Base-by-base conservation (phyloP, 2,113 vertebrate genomes). In the Climacteris rufus region DNA sequence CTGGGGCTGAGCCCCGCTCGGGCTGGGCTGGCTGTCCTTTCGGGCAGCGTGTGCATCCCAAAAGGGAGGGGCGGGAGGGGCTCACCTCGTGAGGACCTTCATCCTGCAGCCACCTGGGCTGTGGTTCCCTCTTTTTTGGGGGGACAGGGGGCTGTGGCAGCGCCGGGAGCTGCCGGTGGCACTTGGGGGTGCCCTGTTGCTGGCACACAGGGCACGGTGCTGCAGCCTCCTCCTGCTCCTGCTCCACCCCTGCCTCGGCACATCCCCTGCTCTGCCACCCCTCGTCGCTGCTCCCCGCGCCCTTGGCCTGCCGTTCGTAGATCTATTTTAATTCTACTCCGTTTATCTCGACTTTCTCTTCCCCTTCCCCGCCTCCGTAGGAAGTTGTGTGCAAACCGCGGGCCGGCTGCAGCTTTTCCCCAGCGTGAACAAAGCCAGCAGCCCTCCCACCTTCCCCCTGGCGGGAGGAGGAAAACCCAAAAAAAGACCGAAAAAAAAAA, bases 161-260 rank as follows among this genome's bases (percentile, higher is more conserved):
- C n/a, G n/a, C n/a, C n/a, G n/a, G n/a, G n/a, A n/a, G n/a, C n/a
- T n/a, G n/a, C n/a, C n/a, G n/a, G n/a, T n/a, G n/a, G n/a, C n/a
- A n/a, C n/a, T n/a, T n/a, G n/a, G n/a, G n/a, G n/a, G n/a, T n/a
- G n/a, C n/a, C n/a, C n/a, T n/a, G n/a, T n/a, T n/a, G n/a, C n/a
- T n/a, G n/a, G 56, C 59, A 6, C 10, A 1, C 0, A 3, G 24
- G 56, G 2, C 11, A 4, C 2, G 21, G 35, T 10, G 45, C 89
- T 45, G 83, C 77, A 39, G 42, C 35, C 45, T 39, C 20, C 59
- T 83, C 42, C 50, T 25, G 11, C 10, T 11, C 70, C 49, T 47
- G 50, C 49, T 11, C 45, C n/a, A 0, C 13, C 6, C 1, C 24
- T 24, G n/a, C 19, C 65, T 3, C 9, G 1, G 1, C 47, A 1